Base-by-base conservation (phyloP, 2,113 vertebrate species). In the Phylloscopus trochiloides region DNA sequence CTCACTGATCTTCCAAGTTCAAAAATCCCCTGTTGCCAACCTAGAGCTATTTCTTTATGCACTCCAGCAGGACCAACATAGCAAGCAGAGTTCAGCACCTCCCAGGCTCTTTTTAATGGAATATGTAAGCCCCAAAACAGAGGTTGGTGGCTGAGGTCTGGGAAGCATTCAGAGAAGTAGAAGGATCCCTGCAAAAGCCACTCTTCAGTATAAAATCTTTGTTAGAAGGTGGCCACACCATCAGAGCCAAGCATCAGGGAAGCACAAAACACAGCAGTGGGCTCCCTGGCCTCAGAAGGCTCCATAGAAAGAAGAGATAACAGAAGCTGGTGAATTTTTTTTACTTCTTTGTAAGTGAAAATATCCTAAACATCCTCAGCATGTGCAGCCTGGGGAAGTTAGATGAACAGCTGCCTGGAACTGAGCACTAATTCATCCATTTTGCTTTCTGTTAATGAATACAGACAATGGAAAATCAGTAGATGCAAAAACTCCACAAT, bases 381-480 rank as follows among this genome's bases (percentile, higher is more conserved):
- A 62, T 90, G 75, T 83, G 88, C 96, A 93, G 94, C 79, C 61
- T 75, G 86, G 42, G 93, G 63, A 88, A 84, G 82, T 73, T 45
- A 68, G 92, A 93, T 22, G 81, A 97, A 84, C 94, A 96, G 94
- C 94, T 93, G 94, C 72, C 76, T 88, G 68, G 82, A 92, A 73
- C 75, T 45, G 51, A 95, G 88, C 51, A 73, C 67, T 83, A 96
- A 95, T 94, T 94, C 88, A 94, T 88, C 85, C 88, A 83, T 77
- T 95, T 88, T 88, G 19, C 92, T 88, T 51, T 83, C 74, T 73
- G 75, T 80, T 94, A 96, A 96, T 90, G 85, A 92, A 90, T n/a
- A 38, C 4, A 87, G 94, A 97, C 92, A 96, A 97, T 92, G 79
- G 61, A 80, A 96, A 97, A 96, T 93, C 96, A 96, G 96, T 28